phyloP scores from a whole-genome alignment of 1,140 invertebrate genomes.

The Lepidostoma basale region DNA sequence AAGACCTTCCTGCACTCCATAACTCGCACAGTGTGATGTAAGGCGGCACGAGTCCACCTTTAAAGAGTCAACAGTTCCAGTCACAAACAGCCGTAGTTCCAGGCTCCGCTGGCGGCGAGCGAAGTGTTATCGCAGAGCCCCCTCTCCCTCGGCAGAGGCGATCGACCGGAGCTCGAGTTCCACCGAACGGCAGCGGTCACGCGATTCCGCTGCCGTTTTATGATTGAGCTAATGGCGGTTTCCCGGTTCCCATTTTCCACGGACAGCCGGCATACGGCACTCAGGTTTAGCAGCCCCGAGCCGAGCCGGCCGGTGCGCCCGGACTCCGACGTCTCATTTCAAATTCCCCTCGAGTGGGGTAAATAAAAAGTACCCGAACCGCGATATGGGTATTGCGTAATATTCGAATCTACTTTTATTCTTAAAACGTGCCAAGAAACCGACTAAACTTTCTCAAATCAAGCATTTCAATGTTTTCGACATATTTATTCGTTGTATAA shows the following conservation, averaged over 20 bases:
- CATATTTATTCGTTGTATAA: too few species aligned
- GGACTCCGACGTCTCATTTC: too few species aligned
- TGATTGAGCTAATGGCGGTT: neutral
- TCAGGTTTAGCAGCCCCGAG: neutral
- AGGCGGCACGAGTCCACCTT: too few species aligned
- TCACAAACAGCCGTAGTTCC: neutral
- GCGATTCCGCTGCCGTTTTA: neutral
- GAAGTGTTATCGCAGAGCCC: neutral
- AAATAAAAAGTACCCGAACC: neutral
- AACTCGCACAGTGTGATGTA: too few species aligned
- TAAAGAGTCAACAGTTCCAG: too few species aligned
- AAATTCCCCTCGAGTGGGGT: neutral
- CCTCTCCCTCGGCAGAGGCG: neutral
- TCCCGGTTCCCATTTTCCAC: neutral
- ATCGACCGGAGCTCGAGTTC: too few species aligned
- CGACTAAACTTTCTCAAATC: too few species aligned
- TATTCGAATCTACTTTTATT: neutral
- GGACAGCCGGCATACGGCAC: neutral
- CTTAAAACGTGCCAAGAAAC: neutral
- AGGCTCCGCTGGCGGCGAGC: neutral
- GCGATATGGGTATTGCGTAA: neutral
- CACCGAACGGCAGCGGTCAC: neutral
- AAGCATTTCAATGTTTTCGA: too few species aligned
- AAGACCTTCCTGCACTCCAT: neutral
- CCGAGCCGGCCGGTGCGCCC: too few species aligned